These are phyloP conservation scores for Mixornis gularis DNA, from an alignment of 2,113 vertebrate species.

Conservation along the genomic window DNA sequence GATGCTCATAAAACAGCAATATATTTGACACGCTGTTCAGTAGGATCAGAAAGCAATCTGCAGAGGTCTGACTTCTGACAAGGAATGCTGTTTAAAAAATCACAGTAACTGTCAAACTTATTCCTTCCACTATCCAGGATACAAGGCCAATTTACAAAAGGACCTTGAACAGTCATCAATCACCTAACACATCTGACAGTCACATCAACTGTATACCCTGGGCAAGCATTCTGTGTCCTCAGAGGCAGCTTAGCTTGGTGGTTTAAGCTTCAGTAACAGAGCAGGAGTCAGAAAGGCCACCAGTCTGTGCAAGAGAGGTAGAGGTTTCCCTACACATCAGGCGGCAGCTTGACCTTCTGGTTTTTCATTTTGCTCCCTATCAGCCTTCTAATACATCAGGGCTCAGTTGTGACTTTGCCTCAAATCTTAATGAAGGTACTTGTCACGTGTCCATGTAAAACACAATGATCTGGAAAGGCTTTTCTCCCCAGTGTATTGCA, in stretches of 20 bases:
- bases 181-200: background rate
- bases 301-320: background rate
- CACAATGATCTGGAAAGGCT: background rate
- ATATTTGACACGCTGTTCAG: constrained; percentile 15
- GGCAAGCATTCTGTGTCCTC: background rate
- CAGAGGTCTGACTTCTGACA: constrained; percentile 31
- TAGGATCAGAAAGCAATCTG: constrained; percentile 40
- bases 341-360: background rate
- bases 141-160: constrained; percentile 36
- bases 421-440: background rate
- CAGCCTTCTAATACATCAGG: background rate
- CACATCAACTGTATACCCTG: background rate
- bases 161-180: constrained; percentile 17
- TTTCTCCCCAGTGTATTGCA: accelerated
- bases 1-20: constrained; percentile 45
- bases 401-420: background rate
- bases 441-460: accelerated
- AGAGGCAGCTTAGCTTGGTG: background rate
- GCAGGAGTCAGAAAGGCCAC: background rate
- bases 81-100: constrained; percentile 39
- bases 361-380: background rate
- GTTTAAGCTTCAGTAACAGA: background rate
- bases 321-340: background rate
- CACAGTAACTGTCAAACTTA: constrained; percentile 12
- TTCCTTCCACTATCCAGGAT: constrained; percentile 1